Evolutionary conservation across 2,113 vertebrate genomes (phyloP), one percentile per base, ranked within the genome.

Genomic region (Gambusia affinis): DNA sequence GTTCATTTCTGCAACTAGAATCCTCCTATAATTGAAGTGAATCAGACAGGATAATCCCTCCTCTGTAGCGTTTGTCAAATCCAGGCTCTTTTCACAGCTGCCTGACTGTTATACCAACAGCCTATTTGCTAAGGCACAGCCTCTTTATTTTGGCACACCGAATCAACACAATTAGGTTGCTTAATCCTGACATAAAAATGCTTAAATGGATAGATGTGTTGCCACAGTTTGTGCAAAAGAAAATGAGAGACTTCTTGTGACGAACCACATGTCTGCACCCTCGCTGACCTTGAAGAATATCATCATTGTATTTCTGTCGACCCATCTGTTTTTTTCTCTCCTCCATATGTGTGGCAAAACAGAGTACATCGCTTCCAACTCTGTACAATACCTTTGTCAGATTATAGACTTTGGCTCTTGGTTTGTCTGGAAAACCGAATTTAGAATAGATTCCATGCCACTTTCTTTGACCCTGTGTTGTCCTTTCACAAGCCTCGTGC

Each of bases 201-300:
- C 35, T 28, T 70, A 37, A 8, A 17, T 35, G 15, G 67, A 62
- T 70, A 37, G 61, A 54, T 61, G 39, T 71, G 44, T 80, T 42
- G 24, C 8, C 44, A 19, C 63, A 42, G 35, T 37, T 37, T 15
- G 27, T 67, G 0, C 30, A 62, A 39, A 14, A 24, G 57, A 17
- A 63, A 24, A 35, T 19, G 64, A 51, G 35, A 27, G 63, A 66
- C 67, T 70, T 74, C n/a, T 29, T 77, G 68, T 69, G 74, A 80
- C 78, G 87, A 78, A 87, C 85, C 10, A 80, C 82, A 77, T 82
- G 61, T 54, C 47, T 54, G 69, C 74, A 79, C 78, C 70, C 83
- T 80, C 80, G 61, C 29, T 78, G 79, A 87, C 78, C 78, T 71
- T 72, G 24, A 33, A 76, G 83, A 68, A 79, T 72, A 51, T 62